phyloP scores from a whole-genome alignment of 2,113 vertebrate genomes.

The Stigmatopora argus region DNA sequence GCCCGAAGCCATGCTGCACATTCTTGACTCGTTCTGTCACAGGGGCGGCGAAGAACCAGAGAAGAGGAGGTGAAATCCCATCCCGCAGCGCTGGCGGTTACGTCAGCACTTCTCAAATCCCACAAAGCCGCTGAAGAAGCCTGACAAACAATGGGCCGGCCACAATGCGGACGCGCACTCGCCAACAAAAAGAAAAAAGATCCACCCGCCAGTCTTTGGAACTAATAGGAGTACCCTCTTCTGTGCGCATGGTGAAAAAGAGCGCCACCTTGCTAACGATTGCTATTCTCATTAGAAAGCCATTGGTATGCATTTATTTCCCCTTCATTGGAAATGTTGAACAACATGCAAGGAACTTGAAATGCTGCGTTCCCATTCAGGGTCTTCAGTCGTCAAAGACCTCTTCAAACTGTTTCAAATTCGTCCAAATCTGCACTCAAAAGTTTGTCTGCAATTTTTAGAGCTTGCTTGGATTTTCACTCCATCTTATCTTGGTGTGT shows the following conservation, averaged over 20 bases:
- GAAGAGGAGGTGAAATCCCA: conserved; percentile 66
- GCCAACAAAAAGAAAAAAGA: conserved; percentile 24
- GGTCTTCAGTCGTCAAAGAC: too few relatives aligned
- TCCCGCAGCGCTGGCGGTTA: conserved; percentile 58
- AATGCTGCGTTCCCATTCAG: too few relatives aligned
- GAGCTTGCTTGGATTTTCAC: too few relatives aligned
- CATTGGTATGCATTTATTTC: conserved; percentile 13
- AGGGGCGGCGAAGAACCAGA: conserved; percentile 46
- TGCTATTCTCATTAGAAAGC: conserved; percentile 7
- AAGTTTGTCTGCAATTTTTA: too few relatives aligned
- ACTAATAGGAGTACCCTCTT: conserved; percentile 43
- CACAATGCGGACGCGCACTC: conserved; percentile 53
- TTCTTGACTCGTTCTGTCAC: conserved; percentile 61
- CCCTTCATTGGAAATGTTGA: conserved; percentile 10
- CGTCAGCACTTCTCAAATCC: conserved; percentile 69
- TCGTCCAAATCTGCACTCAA: too few relatives aligned
- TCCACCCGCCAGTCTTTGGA: conserved; percentile 56
- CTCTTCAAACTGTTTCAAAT: too few relatives aligned
- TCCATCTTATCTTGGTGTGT: too few relatives aligned
- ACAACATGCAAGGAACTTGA: conserved; percentile 27
- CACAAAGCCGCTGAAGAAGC: conserved; percentile 60
- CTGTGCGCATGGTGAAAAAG: conserved; percentile 5
- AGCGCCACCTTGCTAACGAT: not conserved
- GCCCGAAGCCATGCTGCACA: conserved; percentile 56
- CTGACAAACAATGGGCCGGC: conserved; percentile 59